These are phyloP conservation scores for Xylota segnis DNA, from an alignment of 2,888 invertebrate genomes.

Conservation along the genomic window DNA sequence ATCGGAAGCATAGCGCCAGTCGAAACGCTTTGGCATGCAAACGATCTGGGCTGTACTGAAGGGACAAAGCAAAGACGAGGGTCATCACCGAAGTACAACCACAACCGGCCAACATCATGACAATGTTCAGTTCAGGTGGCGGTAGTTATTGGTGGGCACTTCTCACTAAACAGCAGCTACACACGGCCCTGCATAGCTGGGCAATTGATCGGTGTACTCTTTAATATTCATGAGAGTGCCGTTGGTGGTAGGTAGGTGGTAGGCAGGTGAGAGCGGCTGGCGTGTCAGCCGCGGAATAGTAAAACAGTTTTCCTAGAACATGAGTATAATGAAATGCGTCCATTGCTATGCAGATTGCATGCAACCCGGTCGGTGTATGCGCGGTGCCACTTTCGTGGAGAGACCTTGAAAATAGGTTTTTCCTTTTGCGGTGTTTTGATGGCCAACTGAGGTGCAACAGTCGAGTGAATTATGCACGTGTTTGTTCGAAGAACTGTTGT, in stretches of 20 bases:
- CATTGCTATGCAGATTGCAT: conserved; percentile 69
- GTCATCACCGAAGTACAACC: conserved; percentile 9
- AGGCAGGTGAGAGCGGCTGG: background rate
- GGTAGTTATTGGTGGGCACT: conserved; percentile 34
- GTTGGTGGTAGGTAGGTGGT: conserved; percentile 17
- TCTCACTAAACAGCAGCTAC: conserved; percentile 25
- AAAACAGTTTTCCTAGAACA: conserved; percentile 59
- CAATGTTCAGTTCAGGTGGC: conserved; percentile 47
- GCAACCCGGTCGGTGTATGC: conserved; percentile 21
- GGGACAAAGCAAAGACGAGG: conserved; percentile 7
- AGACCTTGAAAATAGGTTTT: conserved; percentile 59
- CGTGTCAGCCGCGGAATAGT: conserved; percentile 35
- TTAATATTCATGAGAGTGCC: conserved; percentile 69
- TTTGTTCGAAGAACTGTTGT: background rate
- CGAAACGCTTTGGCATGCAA: conserved; percentile 74
- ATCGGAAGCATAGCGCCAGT: conserved; percentile 77
- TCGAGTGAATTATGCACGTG: background rate
- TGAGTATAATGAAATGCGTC: conserved; percentile 59
- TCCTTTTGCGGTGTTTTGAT: conserved; percentile 40
- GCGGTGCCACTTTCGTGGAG: conserved; percentile 14
- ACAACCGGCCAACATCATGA: conserved; percentile 12
- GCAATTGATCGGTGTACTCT: conserved; percentile 55
- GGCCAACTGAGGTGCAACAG: background rate
- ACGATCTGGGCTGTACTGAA: conserved; percentile 27
- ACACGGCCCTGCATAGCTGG: background rate